Evolutionary conservation across 2,113 vertebrate genomes (phyloP), one percentile per base, ranked within the genome.

Genomic region (Pachyramphus minor): DNA sequence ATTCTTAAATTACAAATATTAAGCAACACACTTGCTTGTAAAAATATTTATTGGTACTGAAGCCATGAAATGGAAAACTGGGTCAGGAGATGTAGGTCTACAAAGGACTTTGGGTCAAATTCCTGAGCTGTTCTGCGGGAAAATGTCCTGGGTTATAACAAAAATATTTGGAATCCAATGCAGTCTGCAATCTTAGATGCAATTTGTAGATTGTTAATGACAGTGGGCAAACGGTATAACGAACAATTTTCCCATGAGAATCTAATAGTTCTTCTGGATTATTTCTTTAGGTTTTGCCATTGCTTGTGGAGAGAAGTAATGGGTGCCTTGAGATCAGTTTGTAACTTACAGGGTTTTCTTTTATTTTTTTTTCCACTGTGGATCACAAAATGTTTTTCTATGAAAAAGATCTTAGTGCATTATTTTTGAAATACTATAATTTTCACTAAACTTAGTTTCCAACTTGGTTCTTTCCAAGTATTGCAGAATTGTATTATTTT

Each of bases 401-500:
- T 96, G 97, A 98, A 98, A 98, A 97, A 97, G 97, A 98, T 98
- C 98, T 98, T 98, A 97, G 95, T 45, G 85, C 96, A 71, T 98
- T 97, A 97, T 97, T 98, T 98, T 97, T 97, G 89, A 98, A 98
- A 97, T 98, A 94, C 98, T 98, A 96, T 98, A 98, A 98, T 98
- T 98, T 98, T 97, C 97, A 96, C 97, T 96, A 91, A 97, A 98
- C 91, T 98, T 96, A 81, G 95, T 98, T 98, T 98, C 97, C 98
- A 98, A 87, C 86, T 94, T 69, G 67, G 68, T 96, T 67, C 73
- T 93, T 87, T 97, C 97, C 97, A 98, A 98, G 97, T 68, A 94
- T 97, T 96, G 96, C 94, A 97, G 97, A 96, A 97, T 95, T 92
- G 96, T 98, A 97, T 98, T 98, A 97, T 97, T 98, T 97, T 98